phyloP scores from a whole-genome alignment of 2,888 invertebrate genomes.

The Agriopis aurantiaria region DNA sequence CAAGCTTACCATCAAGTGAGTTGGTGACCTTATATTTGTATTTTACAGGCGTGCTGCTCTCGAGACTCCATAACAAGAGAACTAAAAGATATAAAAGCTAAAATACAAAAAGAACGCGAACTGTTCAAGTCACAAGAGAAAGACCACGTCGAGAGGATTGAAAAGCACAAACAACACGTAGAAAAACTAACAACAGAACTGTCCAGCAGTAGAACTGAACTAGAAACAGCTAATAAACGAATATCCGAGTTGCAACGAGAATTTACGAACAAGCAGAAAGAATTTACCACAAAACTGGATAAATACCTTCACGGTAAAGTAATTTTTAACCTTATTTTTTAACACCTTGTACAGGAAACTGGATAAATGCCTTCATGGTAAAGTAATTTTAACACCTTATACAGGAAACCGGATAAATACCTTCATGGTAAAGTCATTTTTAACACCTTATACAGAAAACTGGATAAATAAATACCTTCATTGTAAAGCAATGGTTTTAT shows the following conservation, averaged over 20 bases:
- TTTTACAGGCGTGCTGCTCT: constrained; percentile 85
- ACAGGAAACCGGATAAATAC: no score
- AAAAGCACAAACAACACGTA: constrained; percentile 83
- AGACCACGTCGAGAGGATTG: constrained; percentile 79
- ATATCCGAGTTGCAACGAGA: constrained; percentile 85
- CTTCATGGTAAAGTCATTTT: no score
- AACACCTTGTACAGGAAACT: no score
- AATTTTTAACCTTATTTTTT: neutral
- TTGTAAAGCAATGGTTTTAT: no score
- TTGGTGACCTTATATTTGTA: no score
- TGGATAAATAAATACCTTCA: no score
- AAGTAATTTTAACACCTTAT: no score
- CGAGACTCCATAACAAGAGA: constrained; percentile 87
- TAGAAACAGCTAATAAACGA: constrained; percentile 84
- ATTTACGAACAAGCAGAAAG: constrained; percentile 84
- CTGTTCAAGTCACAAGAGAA: constrained; percentile 72
- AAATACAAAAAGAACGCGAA: constrained; percentile 73
- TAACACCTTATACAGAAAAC: no score
- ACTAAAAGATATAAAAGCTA: constrained; percentile 81
- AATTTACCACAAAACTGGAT: constrained; percentile 76
- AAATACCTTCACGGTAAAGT: constrained; percentile 72
- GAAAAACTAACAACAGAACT: constrained; percentile 81
- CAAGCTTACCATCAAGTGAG: no score
- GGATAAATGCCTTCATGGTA: no score
- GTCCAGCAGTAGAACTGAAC: constrained; percentile 79